Evolutionary conservation across 1,140 invertebrate genomes (phyloP), one percentile per base, ranked within the genome.

Genomic region (Sitophilus oryzae): DNA sequence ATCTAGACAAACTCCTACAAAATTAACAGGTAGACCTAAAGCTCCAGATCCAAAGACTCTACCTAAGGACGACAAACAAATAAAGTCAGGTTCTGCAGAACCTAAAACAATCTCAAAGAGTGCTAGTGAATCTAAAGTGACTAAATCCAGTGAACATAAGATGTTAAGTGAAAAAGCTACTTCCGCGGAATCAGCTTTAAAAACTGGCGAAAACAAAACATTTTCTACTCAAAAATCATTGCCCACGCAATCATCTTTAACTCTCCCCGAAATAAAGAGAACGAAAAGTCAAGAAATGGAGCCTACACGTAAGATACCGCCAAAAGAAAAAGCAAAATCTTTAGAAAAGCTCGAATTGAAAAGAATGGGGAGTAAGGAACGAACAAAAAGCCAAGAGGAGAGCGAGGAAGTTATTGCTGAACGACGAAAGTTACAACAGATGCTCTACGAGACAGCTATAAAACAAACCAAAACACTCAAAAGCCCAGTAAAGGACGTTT

Each of bases 401-500:
- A 80, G 78, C 58, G 82, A 83, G 61, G 78, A 79, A 3, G 81
- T 83, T 64, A 80, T 82, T 56, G 80, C 78, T 10, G 83, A 84
- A 66, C 75, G 82, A 47, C 81, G 82, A 66, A 82, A 83, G 64
- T 79, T 83, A 50, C 82, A 84, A 62, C 82, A 84, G 65, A 79
- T 83, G 73, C 73, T 84, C 0, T 84, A 83, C 62, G 82, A 84
- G 71, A 82, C 81, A 15, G 82, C 82, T 5, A 77, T 84, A 59
- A 82, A 83, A 65, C 81, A 83, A 70, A 84, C 81, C 1, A 83
- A 83, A 64, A 83, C 81, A 2, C 70, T 84, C 56, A 78, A 83
- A 20, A 83, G 82, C 70, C 82, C 82, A 3, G 81, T 83, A 0
- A 82, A 82, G 66, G 82, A 83, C 66, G 75, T 78, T 2, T 58